Evolutionary conservation across 2,797 vertebrate species (phyloP).

Genomic region (Poeciliopsis paucimaculata): DNA sequence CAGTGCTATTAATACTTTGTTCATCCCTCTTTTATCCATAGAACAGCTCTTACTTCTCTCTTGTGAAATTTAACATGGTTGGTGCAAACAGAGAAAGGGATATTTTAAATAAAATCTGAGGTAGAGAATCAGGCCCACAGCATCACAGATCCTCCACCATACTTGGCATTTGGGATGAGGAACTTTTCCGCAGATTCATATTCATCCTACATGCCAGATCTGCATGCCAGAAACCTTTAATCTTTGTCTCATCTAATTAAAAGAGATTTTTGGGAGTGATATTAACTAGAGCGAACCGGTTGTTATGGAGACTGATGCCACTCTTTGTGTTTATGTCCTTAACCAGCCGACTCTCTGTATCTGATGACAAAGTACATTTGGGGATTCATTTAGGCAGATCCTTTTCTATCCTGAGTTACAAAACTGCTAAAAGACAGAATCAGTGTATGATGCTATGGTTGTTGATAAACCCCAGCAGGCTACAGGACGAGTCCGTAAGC

Average conservation of each 20-base stretch:
- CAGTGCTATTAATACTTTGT: neutral
- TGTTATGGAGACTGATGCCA: neutral
- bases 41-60: neutral
- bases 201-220: no score
- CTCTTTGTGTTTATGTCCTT: neutral
- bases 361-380: neutral
- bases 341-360: neutral
- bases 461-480: neutral
- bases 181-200: no score
- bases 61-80: neutral
- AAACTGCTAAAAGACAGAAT: neutral
- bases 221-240: neutral
- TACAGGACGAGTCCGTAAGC: slow-evolving; percentile 9
- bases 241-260: neutral
- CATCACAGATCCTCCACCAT: no score
- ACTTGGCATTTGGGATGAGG: no score
- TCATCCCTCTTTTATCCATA: neutral
- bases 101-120: neutral
- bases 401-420: neutral
- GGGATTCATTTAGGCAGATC: neutral
- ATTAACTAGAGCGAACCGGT: neutral
- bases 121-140: no score
- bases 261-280: neutral
- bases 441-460: neutral
- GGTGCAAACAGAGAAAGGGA: neutral